These are phyloP conservation scores for Chrysaora quinquecirrha DNA, from an alignment of 30 jellyfish, hydroid and myxozoan genomes.

Conservation along the genomic window DNA sequence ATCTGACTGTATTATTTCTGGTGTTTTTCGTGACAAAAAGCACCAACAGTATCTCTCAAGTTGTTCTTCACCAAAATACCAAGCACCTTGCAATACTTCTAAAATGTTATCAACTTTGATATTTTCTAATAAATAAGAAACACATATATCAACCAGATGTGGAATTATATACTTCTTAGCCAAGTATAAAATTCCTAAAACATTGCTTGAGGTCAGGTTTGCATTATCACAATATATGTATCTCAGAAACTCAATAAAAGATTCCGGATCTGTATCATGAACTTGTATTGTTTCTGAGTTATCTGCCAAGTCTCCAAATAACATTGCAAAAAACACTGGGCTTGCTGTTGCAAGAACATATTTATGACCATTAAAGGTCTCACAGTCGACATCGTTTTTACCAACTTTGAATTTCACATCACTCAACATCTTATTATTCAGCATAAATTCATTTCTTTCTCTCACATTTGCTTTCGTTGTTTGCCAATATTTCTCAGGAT, in stretches of 20 bases:
- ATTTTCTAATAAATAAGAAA: constrained; percentile 80
- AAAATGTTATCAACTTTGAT: constrained; percentile 86
- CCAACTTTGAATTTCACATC: constrained; percentile 85
- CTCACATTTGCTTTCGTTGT: constrained; percentile 77
- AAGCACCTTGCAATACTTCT: constrained; percentile 90
- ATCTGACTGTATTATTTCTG: constrained; percentile 67
- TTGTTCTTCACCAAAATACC: constrained; percentile 84
- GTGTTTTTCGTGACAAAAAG: constrained; percentile 78
- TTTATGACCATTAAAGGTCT: constrained; percentile 81
- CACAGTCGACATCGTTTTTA: constrained; percentile 39
- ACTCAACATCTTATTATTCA: constrained; percentile 79
- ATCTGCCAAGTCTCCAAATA: constrained; percentile 83
- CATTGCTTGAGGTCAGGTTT: constrained; percentile 66
- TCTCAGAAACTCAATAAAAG: constrained; percentile 84
- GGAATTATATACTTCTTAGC: constrained; percentile 97
- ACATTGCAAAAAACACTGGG: constrained; percentile 98
- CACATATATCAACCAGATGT: constrained; percentile 81
- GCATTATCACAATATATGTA: constrained; percentile 90
- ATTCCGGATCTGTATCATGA: constrained; percentile 94
- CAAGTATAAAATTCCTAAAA: constrained; percentile 76
- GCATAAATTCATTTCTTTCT: constrained; percentile 92
- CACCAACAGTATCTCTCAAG: constrained; percentile 98
- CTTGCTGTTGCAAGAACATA: constrained; percentile 96
- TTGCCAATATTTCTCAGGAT: constrained; percentile 83
- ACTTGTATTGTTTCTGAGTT: constrained; percentile 56